Base-by-base conservation (phyloP, 2,888 invertebrate species). In the Coelogynopora nodosa region DNA sequence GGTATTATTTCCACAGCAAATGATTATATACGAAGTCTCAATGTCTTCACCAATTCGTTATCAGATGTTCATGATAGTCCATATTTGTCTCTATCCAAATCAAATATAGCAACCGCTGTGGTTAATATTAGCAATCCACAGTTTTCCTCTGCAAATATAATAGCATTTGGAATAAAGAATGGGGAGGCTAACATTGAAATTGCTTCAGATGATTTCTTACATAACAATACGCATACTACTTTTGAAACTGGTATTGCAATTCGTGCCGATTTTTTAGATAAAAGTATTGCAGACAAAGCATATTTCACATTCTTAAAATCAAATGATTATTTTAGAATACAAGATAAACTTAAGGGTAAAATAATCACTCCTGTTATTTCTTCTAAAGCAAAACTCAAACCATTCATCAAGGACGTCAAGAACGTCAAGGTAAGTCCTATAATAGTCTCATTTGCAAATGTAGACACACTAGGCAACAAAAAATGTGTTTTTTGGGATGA, bases 401-500 rank as follows among this genome's bases (percentile, higher is more conserved):
- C 10, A 13, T 49, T 18, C 5, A 26, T 26, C 23, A 74, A 26
- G 18, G 28, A 31, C 82, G 29, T 28, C 26, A 82, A 23, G 2
- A 82, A 31, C 10, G 29, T 2, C 82, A 82, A 10, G 1, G 5
- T 27, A 27, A 27, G 27, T 82, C 31, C 82, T 10, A 82, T 82
- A 27, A 5, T 27, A 82, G 23, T 29, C 2, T 31, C 5, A 18
- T 82, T 30, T 28, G 30, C 5, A 82, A n/a, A 18, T 2, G 2
- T 30, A 31, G 2, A 5, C 2, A 2, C 13, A 2, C 1, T 1
- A 5, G 82, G 2, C 2, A 31, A 82, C 13, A 82, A 82, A 31
- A 31, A 2, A 2, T 82, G 82, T 28, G 82, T 82, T 5, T 82
- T 82, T 23, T 82, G 82, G 82, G 28, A 82, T 82, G 29, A 31